These are phyloP conservation scores for Pagetopsis macropterus DNA, from an alignment of 2,797 vertebrate species.

Conservation along the genomic window DNA sequence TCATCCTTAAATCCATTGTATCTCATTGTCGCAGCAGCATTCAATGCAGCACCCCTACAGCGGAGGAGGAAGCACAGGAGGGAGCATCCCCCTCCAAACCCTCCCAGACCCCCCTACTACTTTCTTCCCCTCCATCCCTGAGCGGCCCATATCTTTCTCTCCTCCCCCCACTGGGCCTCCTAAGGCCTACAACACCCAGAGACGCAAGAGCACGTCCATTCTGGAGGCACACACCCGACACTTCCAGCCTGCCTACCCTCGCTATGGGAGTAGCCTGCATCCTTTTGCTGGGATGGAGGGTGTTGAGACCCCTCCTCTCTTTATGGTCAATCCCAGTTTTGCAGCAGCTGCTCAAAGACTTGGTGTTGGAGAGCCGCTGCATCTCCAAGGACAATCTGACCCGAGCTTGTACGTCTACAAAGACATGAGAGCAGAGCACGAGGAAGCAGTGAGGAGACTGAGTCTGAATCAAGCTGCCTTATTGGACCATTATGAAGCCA, in stretches of 20 bases:
- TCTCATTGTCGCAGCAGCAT: conserved; percentile 96
- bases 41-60: conserved; percentile 89
- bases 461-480: conserved; percentile 91
- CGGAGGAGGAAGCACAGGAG: conserved; percentile 83
- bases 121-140: conserved; percentile 93
- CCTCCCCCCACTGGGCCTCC: conserved; percentile 93
- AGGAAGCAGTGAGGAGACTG: conserved; percentile 87
- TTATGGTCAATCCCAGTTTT: conserved; percentile 84
- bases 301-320: conserved; percentile 75
- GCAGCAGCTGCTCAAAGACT: conserved; percentile 86
- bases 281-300: conserved; percentile 86
- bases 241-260: conserved; percentile 90
- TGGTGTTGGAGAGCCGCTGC: conserved; percentile 84
- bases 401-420: conserved; percentile 76
- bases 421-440: conserved; percentile 89
- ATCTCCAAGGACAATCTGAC: conserved; percentile 83
- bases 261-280: conserved; percentile 89
- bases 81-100: conserved; percentile 75
- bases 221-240: conserved; percentile 95
- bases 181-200: conserved; percentile 91
- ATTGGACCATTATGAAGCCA: conserved; percentile 91
- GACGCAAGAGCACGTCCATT: conserved; percentile 98
- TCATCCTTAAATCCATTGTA: conserved; percentile 87
- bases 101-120: conserved; percentile 89
- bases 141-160: conserved; percentile 95